Base-by-base conservation (phyloP, 2,797 vertebrate genomes). In the Manis javanica region DNA sequence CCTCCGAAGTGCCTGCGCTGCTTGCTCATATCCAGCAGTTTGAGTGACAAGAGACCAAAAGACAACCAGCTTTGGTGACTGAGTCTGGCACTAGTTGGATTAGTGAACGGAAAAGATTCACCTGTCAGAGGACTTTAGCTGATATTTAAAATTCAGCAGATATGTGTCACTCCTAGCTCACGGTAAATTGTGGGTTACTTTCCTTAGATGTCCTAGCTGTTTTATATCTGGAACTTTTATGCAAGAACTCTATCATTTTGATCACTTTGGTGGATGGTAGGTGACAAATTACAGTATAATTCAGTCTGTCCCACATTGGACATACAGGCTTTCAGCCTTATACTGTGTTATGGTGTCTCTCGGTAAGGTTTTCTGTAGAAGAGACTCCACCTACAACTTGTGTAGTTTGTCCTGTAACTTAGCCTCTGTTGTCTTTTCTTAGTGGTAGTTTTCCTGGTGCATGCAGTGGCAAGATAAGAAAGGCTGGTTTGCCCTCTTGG, bases 1-100 rank as follows among this genome's bases (percentile, higher is more conserved):
- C 26, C 29, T 61, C 10, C 3, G 6, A 0, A 26, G 0, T 1
- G 14, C 19, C 39, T 31, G 0, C n/a, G 5, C 59, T 69, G 57
- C 12, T 55, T 2, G 7, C 11, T 46, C 24, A 19, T 8, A 79
- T 51, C 11, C 15, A 31, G 7, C 83, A 26, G 37, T 53, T 37
- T 34, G 42, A 53, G n/a, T 19, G 15, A 31, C 74, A 63, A 86
- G 37, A 6, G 68, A 46, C 57, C 46, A 59, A 12, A 9, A 16
- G 7, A 31, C 11, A 3, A 37, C 15, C 34, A 59, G 63, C 26
- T 31, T 11, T 13, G 1, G 61, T 51, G 2, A 2, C 0, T 8
- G 68, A 46, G 26, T 55, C 31, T 34, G 46, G 63, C 68, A 74
- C 61, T 61, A 16, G n/a, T 64, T 53, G 55, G 24, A 57, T 31